Percentiles rank a stretch among this genome's conserved stretches.
Conservation (phyloP, 2,797 vertebrate genomes). For the Enteromius fasciolatus region DNA sequence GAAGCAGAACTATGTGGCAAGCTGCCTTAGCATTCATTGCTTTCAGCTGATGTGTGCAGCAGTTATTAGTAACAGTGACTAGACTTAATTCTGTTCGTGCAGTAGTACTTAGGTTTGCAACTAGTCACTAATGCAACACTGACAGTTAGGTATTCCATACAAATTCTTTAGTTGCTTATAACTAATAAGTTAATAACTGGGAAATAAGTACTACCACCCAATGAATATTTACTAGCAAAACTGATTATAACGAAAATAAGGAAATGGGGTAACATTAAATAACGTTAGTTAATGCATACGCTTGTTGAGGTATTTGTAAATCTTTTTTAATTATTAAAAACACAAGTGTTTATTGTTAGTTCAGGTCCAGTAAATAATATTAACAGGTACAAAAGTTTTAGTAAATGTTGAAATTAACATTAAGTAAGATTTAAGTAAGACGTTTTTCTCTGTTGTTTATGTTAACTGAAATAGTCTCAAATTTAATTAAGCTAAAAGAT, state of each 20-base stretch:
- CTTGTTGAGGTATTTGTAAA: neutral
- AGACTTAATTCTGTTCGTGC: neutral
- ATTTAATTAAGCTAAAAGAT: neutral
- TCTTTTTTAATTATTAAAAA: neutral
- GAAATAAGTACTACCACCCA: neutral
- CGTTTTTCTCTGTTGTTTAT: neutral
- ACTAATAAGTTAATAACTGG: neutral
- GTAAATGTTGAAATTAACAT: neutral
- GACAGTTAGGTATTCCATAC: neutral
- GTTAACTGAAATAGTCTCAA: neutral
- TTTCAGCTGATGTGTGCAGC: neutral
- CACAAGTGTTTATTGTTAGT: neutral
- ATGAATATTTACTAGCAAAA: neutral
- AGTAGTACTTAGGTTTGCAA: neutral
- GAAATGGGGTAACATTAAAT: neutral
- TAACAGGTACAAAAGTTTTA: neutral
- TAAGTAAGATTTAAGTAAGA: neutral
- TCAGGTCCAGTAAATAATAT: neutral
- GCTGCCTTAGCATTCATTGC: neutral
- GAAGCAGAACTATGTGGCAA: constrained; percentile 21
- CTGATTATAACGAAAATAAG: neutral
- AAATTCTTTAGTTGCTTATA: neutral
- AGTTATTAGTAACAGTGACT: neutral
- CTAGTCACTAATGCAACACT: neutral
- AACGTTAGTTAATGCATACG: neutral